Evolutionary conservation across 2,113 vertebrate species (phyloP).

Genomic region (Paralichthys olivaceus): DNA sequence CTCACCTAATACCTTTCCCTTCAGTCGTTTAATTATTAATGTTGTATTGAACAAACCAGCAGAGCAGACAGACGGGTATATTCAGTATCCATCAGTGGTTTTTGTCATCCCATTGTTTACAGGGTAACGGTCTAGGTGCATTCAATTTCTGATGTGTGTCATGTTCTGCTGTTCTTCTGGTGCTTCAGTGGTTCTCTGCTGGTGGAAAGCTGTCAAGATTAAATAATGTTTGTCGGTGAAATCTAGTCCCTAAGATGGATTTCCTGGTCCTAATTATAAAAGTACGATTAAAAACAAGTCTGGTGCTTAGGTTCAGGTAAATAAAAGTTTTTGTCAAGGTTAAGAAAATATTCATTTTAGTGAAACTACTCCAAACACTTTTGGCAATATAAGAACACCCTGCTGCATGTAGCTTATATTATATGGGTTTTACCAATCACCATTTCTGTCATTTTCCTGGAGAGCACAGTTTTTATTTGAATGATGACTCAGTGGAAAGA

Average conservation of each 20-base stretch:
- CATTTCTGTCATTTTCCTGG: no score
- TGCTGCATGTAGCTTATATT: no score
- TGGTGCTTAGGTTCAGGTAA: no score
- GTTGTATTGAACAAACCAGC: constrained; percentile 32
- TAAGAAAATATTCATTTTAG: no score
- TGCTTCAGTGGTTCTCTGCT: not conserved
- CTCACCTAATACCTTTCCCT: constrained; percentile 51
- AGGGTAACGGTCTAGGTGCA: not conserved
- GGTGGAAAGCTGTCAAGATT: not conserved
- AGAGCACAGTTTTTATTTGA: not conserved
- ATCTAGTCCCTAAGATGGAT: not conserved
- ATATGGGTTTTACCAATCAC: no score
- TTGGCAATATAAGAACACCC: no score
- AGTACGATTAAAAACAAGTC: no score
- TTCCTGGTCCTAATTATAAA: not conserved
- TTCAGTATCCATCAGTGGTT: not conserved
- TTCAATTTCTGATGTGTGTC: not conserved
- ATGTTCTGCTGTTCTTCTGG: not conserved
- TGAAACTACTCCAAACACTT: no score
- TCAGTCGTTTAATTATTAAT: constrained; percentile 50
- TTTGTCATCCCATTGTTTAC: not conserved
- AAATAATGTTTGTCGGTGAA: not conserved
- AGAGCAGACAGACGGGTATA: constrained; percentile 12
- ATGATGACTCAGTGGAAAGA: not conserved
- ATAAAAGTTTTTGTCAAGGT: no score